These are phyloP conservation scores for Chironomus tentans DNA, from an alignment of 2,888 invertebrate genomes.

Conservation along the genomic window DNA sequence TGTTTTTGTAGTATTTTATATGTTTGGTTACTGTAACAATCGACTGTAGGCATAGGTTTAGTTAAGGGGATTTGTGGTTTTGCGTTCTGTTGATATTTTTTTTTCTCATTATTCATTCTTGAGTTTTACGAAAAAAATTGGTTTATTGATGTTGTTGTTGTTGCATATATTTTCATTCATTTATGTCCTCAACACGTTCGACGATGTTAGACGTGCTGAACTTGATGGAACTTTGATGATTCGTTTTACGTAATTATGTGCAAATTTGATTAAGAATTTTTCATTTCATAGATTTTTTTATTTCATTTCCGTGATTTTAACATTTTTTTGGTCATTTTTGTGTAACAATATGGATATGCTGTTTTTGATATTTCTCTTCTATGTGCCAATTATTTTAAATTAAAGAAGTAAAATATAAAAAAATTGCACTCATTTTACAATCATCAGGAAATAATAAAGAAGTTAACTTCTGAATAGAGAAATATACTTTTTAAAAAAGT, in stretches of 20 bases:
- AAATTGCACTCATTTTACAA: slow-evolving; percentile 17
- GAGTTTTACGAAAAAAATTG: slow-evolving; percentile 21
- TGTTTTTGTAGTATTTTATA: not conserved
- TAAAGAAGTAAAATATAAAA: not conserved
- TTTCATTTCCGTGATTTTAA: not conserved
- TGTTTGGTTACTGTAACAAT: slow-evolving; percentile 35
- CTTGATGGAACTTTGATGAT: slow-evolving; percentile 13
- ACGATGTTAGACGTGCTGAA: not conserved
- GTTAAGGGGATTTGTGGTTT: slow-evolving; percentile 44
- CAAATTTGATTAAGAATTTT: no score
- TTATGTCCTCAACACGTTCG: not conserved
- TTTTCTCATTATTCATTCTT: slow-evolving; percentile 31
- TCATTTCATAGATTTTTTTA: not conserved
- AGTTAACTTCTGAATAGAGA: no score
- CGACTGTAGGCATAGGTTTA: slow-evolving; percentile 53
- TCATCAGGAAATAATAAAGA: not conserved
- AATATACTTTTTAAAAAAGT: not conserved
- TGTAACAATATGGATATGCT: slow-evolving; percentile 9
- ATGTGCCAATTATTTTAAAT: slow-evolving; percentile 21
- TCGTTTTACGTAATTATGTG: slow-evolving; percentile 13
- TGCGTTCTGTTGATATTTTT: slow-evolving; percentile 40
- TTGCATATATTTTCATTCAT: slow-evolving; percentile 16
- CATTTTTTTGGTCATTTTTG: not conserved
- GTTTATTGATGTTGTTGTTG: slow-evolving; percentile 13
- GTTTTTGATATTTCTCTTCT: slow-evolving; percentile 7